Percentiles rank a stretch among this genome's conserved stretches.
These are phyloP conservation scores for Chaitophorus viminalis DNA, from an alignment of 2,888 invertebrate genomes.

Conservation along the genomic window DNA sequence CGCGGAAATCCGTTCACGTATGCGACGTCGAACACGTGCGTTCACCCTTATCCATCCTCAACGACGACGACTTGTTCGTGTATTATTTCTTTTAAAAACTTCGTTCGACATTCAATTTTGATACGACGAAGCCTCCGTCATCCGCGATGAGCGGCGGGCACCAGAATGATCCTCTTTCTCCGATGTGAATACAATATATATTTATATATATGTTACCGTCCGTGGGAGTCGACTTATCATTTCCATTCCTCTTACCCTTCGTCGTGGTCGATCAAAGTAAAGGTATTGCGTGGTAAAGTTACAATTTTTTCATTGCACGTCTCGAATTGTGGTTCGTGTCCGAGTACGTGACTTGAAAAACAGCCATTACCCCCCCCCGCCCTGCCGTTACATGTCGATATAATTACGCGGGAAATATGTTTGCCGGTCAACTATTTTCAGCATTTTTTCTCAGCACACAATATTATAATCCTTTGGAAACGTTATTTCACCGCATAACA, in stretches of 20 bases:
- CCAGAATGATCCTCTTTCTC: not conserved
- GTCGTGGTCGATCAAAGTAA: no score
- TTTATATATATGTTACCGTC: not conserved
- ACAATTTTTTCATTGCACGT: slow-evolving; percentile 17
- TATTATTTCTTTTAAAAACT: slow-evolving; percentile 54
- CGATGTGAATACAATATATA: not conserved
- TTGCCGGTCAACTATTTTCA: not conserved
- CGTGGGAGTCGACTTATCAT: not conserved
- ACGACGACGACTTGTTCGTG: not conserved
- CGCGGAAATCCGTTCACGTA: slow-evolving; percentile 44
- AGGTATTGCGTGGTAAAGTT: not conserved
- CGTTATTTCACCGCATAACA: no score
- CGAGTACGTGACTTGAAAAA: slow-evolving; percentile 35
- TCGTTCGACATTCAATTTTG: slow-evolving; percentile 49
- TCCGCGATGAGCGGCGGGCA: not conserved
- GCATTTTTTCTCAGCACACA: not conserved
- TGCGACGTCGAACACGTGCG: slow-evolving; percentile 18
- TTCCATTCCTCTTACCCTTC: not conserved
- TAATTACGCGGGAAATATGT: not conserved
- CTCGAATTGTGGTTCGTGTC: not conserved
- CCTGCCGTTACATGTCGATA: not conserved
- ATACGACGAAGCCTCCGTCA: not conserved
- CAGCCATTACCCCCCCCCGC: not conserved
- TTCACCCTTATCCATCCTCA: not conserved
- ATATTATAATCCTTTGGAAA: no score